phyloP scores from a whole-genome alignment of 1,140 invertebrate genomes.

The Drosophila bipectinata region DNA sequence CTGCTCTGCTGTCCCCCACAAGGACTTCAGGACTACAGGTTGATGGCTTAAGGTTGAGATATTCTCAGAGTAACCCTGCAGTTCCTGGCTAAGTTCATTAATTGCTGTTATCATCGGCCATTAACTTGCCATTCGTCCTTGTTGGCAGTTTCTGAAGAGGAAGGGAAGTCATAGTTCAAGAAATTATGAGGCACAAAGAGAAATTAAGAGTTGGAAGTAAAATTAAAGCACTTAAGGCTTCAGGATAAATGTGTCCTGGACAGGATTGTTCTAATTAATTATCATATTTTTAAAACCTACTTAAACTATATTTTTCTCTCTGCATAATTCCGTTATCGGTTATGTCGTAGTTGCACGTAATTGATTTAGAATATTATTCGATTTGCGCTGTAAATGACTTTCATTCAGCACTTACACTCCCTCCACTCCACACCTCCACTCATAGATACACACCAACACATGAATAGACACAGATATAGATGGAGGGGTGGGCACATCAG shows the following conservation, averaged over 20 bases:
- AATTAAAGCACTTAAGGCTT: too few relatives aligned
- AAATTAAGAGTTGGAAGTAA: not conserved
- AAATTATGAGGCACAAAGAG: not conserved
- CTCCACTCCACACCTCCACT: constrained; percentile 8
- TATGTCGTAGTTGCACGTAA: constrained; percentile 72
- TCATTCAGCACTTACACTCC: constrained; percentile 52
- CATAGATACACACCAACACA: constrained; percentile 13
- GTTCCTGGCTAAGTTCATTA: constrained; percentile 8
- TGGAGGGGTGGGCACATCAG: constrained; percentile 15
- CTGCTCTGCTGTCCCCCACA: not conserved
- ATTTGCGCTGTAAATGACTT: constrained; percentile 79
- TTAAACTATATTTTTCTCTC: not conserved
- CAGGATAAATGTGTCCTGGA: too few relatives aligned
- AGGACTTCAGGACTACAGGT: not conserved
- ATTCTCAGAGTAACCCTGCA: not conserved
- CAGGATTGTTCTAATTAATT: not conserved
- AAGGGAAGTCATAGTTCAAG: too few relatives aligned
- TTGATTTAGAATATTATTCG: constrained; percentile 80
- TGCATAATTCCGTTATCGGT: constrained; percentile 35
- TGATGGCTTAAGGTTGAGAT: constrained; percentile 9
- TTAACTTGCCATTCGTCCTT: constrained; percentile 1
- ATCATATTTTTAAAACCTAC: not conserved
- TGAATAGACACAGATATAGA: constrained; percentile 2
- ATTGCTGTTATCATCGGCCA: constrained; percentile 17
- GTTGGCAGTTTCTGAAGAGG: not conserved